A percentile compares a stretch with the other conserved stretches of the same genome.
Conservation (phyloP, 2,888 invertebrate species). For the Caenorhabditis wallacei region DNA sequence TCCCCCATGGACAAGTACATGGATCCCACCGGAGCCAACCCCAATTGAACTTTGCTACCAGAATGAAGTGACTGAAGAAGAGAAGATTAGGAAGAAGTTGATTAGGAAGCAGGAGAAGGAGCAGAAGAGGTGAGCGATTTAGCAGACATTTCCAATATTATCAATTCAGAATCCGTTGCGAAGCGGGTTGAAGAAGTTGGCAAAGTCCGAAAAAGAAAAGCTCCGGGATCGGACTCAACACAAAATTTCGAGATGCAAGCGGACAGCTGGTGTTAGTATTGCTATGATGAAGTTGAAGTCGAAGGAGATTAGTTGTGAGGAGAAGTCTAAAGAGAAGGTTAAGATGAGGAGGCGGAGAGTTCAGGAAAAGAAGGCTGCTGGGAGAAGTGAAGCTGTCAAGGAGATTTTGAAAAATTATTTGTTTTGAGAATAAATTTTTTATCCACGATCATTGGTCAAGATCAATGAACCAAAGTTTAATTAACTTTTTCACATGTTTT, state of each 20-base stretch:
- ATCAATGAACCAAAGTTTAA: neutral
- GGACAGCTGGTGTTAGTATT: too few species aligned
- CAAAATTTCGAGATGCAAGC: neutral
- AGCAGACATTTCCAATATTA: neutral
- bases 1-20: too few species aligned
- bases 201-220: neutral
- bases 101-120: neutral
- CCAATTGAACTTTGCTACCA: too few species aligned
- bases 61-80: too few species aligned
- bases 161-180: constrained; percentile 11
- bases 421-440: neutral
- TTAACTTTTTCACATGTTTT: neutral
- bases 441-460: neutral
- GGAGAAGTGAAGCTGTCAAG: too few species aligned
- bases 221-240: neutral
- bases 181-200: neutral
- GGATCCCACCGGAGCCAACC: too few species aligned
- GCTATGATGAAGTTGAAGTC: too few species aligned
- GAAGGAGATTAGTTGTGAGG: too few species aligned
- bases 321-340: too few species aligned
- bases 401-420: neutral
- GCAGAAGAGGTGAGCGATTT: neutral
- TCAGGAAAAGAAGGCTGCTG: too few species aligned
- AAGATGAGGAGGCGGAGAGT: too few species aligned
- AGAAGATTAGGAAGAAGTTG: too few species aligned